phyloP scores from a whole-genome alignment of 1,140 invertebrate genomes.

The Phthorimaea operculella region DNA sequence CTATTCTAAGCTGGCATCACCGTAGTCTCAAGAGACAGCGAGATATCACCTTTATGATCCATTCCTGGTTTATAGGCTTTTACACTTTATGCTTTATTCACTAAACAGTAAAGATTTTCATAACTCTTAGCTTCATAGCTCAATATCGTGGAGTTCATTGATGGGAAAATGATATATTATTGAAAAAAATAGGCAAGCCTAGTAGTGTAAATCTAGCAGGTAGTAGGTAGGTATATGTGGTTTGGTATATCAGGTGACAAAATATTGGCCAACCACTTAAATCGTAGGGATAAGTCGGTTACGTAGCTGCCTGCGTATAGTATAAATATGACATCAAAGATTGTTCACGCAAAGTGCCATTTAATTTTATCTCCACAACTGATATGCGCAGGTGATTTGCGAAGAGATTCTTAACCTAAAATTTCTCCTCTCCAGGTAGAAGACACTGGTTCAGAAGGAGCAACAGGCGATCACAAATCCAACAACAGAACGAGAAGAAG shows the following conservation, averaged over 20 bases:
- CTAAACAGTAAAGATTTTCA: background rate
- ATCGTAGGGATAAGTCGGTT: too few species aligned
- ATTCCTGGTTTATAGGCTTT: background rate
- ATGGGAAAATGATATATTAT: background rate
- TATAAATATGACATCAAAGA: too few species aligned
- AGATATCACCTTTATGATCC: constrained; percentile 18
- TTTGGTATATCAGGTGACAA: too few species aligned
- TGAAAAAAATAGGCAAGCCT: background rate
- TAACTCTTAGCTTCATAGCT: background rate
- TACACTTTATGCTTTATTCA: background rate
- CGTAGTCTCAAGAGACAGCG: background rate
- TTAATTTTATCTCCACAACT: background rate
- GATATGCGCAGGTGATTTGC: background rate
- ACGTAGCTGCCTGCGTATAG: too few species aligned
- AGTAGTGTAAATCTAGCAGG: too few species aligned
- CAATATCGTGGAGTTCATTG: constrained; percentile 24
- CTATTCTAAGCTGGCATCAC: too few species aligned
- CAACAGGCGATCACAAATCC: constrained; percentile 68
- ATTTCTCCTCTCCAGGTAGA: constrained; percentile 58
- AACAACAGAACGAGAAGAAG: constrained; percentile 47
- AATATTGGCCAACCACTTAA: too few species aligned
- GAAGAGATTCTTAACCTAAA: background rate
- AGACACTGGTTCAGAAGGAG: constrained; percentile 76
- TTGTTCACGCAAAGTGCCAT: too few species aligned
- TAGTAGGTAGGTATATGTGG: too few species aligned